Evolutionary conservation across 2,113 vertebrate species (phyloP), one percentile per base, ranked within the genome.

Genomic region (Taxidea taxus): DNA sequence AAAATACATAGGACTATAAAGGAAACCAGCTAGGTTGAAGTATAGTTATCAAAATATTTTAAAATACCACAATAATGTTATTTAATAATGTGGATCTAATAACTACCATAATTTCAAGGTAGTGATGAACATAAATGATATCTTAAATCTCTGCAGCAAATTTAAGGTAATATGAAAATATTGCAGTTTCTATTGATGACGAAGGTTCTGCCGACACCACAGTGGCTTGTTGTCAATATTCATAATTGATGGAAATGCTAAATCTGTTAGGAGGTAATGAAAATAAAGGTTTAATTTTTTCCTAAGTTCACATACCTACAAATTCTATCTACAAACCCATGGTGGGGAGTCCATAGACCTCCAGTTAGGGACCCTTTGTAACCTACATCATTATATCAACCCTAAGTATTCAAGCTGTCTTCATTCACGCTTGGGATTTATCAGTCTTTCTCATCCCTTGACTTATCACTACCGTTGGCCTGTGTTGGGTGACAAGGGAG

Each of bases 11-110:
- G 42, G 23, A 87, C 85, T 93, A 54, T 74, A 83, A 96, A 78
- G 37, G n/a, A 91, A 88, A 66, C 29, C 20, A 84, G 20, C 58
- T 72, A 83, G 60, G 74, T 34, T 72, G n/a, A 93, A 44, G 54
- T 81, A 84, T 23, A 85, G n/a, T 90, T 91, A 47, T 81, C 68
- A 96, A 85, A 95, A 72, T 87, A 91, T n/a, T n/a, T 68, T 74
- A 94, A 91, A 80, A 91, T 68, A 44, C 20, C 31, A n/a, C 84
- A 77, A 34, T 64, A 56, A 11, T 96, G n/a, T 74, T 90, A 90
- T 75, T 81, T 95, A 87, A 60, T 78, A 93, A 70, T 56, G 7
- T 83, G 2, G 58, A 4, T 87, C 66, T 90, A 83, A 68, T 42
- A 70, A 62, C 74, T 47, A 42, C 31, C 34, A 16, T 92, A 47